These are phyloP conservation scores for Pterostichus madidus DNA, from an alignment of 2,888 invertebrate genomes.

Conservation along the genomic window DNA sequence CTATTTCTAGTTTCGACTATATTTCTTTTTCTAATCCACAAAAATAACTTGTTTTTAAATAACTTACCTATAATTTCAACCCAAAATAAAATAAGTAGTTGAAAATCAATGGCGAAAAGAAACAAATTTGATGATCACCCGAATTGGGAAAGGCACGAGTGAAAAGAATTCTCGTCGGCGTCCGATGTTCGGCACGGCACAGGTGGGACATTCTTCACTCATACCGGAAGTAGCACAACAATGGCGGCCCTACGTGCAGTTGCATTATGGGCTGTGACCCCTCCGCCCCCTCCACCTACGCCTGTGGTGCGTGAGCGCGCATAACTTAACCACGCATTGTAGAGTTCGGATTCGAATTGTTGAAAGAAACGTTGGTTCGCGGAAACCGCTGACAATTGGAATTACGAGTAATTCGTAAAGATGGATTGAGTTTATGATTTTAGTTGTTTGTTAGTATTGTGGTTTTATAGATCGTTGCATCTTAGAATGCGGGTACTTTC, in stretches of 20 bases:
- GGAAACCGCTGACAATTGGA: constrained; percentile 33
- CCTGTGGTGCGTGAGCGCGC: constrained; percentile 72
- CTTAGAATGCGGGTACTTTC: not conserved
- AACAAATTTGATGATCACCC: no score
- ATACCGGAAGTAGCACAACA: constrained; percentile 76
- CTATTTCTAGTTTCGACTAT: no score
- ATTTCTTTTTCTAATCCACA: no score
- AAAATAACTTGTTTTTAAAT: no score
- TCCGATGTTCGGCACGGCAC: constrained; percentile 23
- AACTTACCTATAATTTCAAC: no score
- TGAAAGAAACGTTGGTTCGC: constrained; percentile 13
- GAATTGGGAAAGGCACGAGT: no score
- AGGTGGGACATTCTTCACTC: constrained; percentile 68
- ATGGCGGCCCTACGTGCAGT: constrained; percentile 75
- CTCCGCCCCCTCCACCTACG: constrained; percentile 69
- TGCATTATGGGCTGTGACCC: constrained; percentile 73
- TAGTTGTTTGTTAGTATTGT: not conserved
- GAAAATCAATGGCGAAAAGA: no score
- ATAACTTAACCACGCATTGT: constrained; percentile 71
- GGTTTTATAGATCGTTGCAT: constrained; percentile 7
- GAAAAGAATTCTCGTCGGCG: no score
- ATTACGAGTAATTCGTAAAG: constrained; percentile 44
- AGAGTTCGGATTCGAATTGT: not conserved
- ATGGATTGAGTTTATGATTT: constrained; percentile 21
- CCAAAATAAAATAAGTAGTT: no score